A percentile compares a stretch with the other conserved stretches of the same genome.
Evolutionary conservation across 2,888 invertebrate species (phyloP).

Genomic region (Chloroclysta siterata): DNA sequence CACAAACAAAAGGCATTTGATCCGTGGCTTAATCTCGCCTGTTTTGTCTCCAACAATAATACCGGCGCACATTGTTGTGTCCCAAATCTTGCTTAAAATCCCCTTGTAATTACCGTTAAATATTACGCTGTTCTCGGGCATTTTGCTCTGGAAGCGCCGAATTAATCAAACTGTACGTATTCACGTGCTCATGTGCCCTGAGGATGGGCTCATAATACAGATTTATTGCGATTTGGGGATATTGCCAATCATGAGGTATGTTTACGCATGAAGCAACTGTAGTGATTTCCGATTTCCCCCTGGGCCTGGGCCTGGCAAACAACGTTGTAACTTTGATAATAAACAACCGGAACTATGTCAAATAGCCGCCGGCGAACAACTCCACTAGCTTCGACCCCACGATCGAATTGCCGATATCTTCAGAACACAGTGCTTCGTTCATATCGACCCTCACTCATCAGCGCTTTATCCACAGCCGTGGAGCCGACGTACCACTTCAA

Average conservation of each 20-base stretch:
- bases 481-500: slow-evolving; percentile 98
- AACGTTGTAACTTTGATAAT: slow-evolving; percentile 11
- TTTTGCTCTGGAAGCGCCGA: slow-evolving; percentile 31
- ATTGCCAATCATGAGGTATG: slow-evolving; percentile 37
- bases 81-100: slow-evolving; percentile 40
- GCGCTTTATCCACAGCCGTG: slow-evolving; percentile 84
- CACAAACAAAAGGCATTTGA: slow-evolving; percentile 41
- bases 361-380: slow-evolving; percentile 11
- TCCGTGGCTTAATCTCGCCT: slow-evolving; percentile 41
- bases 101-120: slow-evolving; percentile 42
- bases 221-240: slow-evolving; percentile 45
- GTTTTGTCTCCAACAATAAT: slow-evolving; percentile 41
- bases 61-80: slow-evolving; percentile 36
- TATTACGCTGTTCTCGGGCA: slow-evolving; percentile 37
- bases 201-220: slow-evolving; percentile 41
- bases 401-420: slow-evolving; percentile 22
- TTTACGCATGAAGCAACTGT: slow-evolving; percentile 21
- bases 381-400: slow-evolving; percentile 10
- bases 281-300: slow-evolving; percentile 34
- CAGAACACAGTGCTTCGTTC: slow-evolving; percentile 51
- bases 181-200: slow-evolving; percentile 33
- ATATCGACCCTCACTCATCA: slow-evolving; percentile 41
- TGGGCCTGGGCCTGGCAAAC: slow-evolving; percentile 24
- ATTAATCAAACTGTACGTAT: slow-evolving; percentile 33
- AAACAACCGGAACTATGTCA: slow-evolving; percentile 13